Evolutionary conservation across 1,140 invertebrate genomes (phyloP).

Genomic region (Cydia fagiglandana): DNA sequence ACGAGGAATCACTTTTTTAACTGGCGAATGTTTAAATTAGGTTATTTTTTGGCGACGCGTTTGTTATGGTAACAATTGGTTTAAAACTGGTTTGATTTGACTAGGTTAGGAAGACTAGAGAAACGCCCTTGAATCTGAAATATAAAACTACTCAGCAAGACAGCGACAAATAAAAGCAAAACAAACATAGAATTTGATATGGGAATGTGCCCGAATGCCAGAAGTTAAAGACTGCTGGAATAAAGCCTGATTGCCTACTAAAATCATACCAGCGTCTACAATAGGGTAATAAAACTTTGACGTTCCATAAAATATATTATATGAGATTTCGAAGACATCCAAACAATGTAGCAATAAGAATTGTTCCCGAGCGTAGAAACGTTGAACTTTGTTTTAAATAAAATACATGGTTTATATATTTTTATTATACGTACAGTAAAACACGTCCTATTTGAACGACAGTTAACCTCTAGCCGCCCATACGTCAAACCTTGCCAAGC

Average conservation of each 20-base stretch:
- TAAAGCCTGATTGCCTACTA: conserved; percentile 25
- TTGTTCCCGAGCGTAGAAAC: neutral
- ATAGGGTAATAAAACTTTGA: conserved; percentile 26
- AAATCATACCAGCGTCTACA: neutral
- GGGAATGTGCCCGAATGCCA: neutral
- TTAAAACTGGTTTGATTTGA: neutral
- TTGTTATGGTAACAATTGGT: neutral
- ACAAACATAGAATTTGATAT: conserved; percentile 15
- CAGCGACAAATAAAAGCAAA: neutral
- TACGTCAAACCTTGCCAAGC: too few relatives aligned
- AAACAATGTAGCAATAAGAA: conserved; percentile 13
- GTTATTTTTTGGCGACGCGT: neutral
- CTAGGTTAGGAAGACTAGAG: conserved; percentile 11
- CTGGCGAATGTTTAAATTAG: neutral
- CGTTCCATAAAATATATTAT: conserved; percentile 27
- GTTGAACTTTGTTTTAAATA: neutral
- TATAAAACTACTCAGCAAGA: neutral
- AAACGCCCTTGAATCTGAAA: neutral
- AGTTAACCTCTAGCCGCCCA: too few relatives aligned
- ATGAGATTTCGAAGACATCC: conserved; percentile 16
- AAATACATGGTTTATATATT: neutral
- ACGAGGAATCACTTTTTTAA: neutral
- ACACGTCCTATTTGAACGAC: too few relatives aligned
- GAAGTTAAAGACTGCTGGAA: neutral
- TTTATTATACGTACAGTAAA: too few relatives aligned